phyloP scores from a whole-genome alignment of 2,888 invertebrate genomes.

The Leucania comma region DNA sequence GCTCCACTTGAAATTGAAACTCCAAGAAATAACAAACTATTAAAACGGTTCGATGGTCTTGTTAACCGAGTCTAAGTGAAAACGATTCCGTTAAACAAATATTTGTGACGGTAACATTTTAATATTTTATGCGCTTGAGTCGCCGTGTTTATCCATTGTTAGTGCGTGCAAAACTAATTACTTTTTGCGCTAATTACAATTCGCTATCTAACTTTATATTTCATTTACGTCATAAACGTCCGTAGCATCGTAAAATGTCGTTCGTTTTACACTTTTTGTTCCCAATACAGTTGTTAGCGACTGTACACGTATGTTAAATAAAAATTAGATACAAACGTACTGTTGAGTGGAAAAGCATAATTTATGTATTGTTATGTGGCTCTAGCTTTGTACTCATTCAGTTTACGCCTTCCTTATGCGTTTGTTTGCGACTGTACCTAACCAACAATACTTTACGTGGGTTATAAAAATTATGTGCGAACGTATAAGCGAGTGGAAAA shows the following conservation, averaged over 20 bases:
- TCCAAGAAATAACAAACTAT: slow-evolving; percentile 23
- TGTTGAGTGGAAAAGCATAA: slow-evolving; percentile 44
- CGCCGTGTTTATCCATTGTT: slow-evolving; percentile 32
- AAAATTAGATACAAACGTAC: slow-evolving; percentile 57
- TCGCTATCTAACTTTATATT: slow-evolving; percentile 60
- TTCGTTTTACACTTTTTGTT: slow-evolving; percentile 53
- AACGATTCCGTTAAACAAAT: slow-evolving; percentile 38
- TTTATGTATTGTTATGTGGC: slow-evolving; percentile 49
- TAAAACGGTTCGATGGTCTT: slow-evolving; percentile 19
- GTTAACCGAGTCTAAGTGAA: slow-evolving; percentile 47
- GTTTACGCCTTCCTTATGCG: slow-evolving; percentile 34
- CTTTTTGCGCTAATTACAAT: slow-evolving; percentile 57
- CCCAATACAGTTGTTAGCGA: slow-evolving; percentile 44
- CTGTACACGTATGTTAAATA: slow-evolving; percentile 45
- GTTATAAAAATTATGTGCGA: slow-evolving; percentile 55
- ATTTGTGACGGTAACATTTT: slow-evolving; percentile 34
- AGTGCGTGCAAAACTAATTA: slow-evolving; percentile 58
- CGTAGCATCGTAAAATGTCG: slow-evolving; percentile 49
- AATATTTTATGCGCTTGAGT: slow-evolving; percentile 19
- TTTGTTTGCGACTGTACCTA: slow-evolving; percentile 41
- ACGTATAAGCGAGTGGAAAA: slow-evolving; percentile 50
- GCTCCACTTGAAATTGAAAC: slow-evolving; percentile 32
- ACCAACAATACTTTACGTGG: slow-evolving; percentile 20
- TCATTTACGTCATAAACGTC: slow-evolving; percentile 54
- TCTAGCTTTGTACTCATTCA: slow-evolving; percentile 36